A percentile compares a stretch with the other conserved stretches of the same genome.
Evolutionary conservation across 2,113 vertebrate genomes (phyloP).

Genomic region (Microcebus jonahi): DNA sequence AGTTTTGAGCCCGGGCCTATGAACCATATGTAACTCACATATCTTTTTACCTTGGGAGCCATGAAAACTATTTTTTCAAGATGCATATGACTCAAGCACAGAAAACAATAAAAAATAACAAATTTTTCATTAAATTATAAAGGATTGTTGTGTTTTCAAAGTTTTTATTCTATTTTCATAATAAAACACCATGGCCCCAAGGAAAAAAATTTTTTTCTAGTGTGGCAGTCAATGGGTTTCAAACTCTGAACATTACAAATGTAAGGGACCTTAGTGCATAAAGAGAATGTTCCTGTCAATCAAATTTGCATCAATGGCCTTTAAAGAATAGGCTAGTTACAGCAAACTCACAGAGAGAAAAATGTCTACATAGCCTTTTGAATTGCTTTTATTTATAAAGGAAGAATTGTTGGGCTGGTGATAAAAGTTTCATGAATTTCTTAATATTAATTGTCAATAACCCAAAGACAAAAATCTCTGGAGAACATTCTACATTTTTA

Average conservation of each 20-base stretch:
- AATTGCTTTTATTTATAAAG: neutral
- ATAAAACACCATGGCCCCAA: too few species aligned
- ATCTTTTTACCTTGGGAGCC: too few species aligned
- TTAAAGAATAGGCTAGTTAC: conserved; percentile 63
- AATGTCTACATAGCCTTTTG: neutral
- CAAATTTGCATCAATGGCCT: conserved; percentile 56
- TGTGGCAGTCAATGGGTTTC: neutral
- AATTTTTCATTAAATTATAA: too few species aligned
- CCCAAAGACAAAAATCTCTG: neutral
- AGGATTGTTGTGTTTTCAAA: too few species aligned
- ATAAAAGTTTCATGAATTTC: neutral
- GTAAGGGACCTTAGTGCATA: conserved; percentile 57
- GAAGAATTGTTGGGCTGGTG: neutral
- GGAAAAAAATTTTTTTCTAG: too few species aligned
- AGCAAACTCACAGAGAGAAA: conserved; percentile 47
- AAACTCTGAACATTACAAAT: conserved; percentile 51
- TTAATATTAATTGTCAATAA: neutral
- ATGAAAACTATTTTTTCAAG: too few species aligned
- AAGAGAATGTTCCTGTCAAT: conserved; percentile 63
- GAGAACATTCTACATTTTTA: neutral
- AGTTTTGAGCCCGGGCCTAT: too few species aligned
- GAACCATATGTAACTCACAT: too few species aligned
- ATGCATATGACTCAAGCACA: too few species aligned
- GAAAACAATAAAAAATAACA: too few species aligned
- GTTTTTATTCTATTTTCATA: too few species aligned